Evolutionary conservation across 2,113 vertebrate species (phyloP).

Genomic region (Oryzias melastigma): DNA sequence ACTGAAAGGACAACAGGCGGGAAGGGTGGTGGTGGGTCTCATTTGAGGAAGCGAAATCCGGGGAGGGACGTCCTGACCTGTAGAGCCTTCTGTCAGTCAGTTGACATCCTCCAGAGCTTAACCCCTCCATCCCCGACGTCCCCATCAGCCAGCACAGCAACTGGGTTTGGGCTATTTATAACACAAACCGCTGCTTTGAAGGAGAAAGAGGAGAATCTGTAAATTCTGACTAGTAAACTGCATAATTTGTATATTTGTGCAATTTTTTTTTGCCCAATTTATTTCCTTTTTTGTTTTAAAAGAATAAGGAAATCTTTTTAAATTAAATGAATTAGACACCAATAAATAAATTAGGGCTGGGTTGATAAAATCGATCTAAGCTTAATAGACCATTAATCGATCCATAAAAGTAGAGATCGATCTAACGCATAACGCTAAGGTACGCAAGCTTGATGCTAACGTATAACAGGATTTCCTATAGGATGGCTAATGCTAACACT

Average conservation of each 20-base stretch:
- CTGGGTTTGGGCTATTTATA: conserved; percentile 68
- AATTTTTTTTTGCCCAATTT: not conserved
- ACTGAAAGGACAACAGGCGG: conserved; percentile 40
- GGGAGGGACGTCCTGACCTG: conserved; percentile 58
- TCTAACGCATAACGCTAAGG: too few species aligned
- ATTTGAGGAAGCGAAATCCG: conserved; percentile 52
- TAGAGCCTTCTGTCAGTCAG: conserved; percentile 57
- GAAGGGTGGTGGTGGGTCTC: conserved; percentile 41
- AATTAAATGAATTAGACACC: not conserved
- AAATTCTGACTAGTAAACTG: conserved; percentile 46
- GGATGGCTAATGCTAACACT: too few species aligned
- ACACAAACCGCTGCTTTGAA: conserved; percentile 50
- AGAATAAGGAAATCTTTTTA: not conserved
- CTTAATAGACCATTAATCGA: too few species aligned
- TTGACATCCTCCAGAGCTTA: conserved; percentile 45
- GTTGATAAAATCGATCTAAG: too few species aligned
- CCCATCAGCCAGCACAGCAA: conserved; percentile 59
- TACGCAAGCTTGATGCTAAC: too few species aligned
- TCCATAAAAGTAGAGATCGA: too few species aligned
- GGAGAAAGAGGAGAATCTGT: conserved; percentile 36
- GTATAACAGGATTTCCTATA: too few species aligned
- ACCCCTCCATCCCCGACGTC: conserved; percentile 44
- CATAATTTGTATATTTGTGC: conserved; percentile 2
- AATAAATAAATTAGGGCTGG: not conserved
- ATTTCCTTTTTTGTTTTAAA: not conserved